phyloP scores from a whole-genome alignment of 2,797 vertebrate genomes.

The Hydrophis major region DNA sequence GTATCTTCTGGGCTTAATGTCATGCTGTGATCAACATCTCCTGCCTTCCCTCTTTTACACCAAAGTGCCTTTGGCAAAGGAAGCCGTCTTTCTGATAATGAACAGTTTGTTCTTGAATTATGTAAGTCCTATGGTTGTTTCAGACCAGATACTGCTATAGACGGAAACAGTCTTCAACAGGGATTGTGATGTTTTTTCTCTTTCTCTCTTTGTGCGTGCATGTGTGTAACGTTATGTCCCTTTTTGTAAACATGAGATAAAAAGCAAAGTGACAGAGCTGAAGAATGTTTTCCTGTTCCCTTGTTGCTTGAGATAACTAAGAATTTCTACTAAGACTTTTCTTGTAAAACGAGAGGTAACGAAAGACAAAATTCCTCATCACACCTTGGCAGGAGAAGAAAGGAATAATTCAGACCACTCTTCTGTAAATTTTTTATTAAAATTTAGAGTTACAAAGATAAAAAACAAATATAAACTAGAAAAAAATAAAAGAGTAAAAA shows the following conservation, averaged over 20 bases:
- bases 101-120: background rate
- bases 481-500: background rate
- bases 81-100: background rate
- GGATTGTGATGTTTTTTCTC: background rate
- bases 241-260: background rate
- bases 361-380: constrained; percentile 9
- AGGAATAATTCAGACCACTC: constrained; percentile 22
- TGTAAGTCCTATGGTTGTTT: background rate
- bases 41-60: background rate
- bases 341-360: background rate
- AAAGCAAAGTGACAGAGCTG: background rate
- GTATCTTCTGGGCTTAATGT: background rate
- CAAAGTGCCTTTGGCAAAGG: background rate
- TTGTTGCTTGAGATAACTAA: background rate
- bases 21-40: background rate
- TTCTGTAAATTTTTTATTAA: background rate
- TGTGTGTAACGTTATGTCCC: background rate
- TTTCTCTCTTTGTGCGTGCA: background rate
- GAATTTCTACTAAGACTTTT: constrained; percentile 23
- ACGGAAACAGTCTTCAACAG: background rate
- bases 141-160: background rate
- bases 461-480: background rate
- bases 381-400: background rate
- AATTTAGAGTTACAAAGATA: background rate
- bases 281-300: background rate